Evolutionary conservation across 2,888 invertebrate genomes (phyloP).

Genomic region (Philereme transversata): DNA sequence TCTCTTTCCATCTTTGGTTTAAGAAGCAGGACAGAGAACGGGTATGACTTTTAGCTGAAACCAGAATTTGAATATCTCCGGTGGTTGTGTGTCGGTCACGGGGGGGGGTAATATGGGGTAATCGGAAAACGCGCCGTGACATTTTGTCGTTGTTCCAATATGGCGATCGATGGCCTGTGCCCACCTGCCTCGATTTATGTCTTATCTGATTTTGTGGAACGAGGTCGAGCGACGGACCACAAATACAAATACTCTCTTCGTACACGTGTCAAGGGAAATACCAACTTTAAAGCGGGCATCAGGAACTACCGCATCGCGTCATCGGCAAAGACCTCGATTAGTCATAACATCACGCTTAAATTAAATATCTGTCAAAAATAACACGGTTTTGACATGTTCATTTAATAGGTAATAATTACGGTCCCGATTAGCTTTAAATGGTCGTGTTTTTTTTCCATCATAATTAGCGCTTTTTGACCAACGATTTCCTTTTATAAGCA

Average conservation of each 20-base stretch:
- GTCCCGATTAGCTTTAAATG: too few relatives aligned
- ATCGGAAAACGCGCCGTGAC: constrained; percentile 45
- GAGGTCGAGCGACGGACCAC: constrained; percentile 60
- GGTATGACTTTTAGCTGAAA: constrained; percentile 6
- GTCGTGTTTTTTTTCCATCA: too few relatives aligned
- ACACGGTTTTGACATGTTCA: too few relatives aligned
- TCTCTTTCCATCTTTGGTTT: constrained; percentile 39
- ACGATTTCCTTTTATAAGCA: too few relatives aligned
- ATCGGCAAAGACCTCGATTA: constrained; percentile 13
- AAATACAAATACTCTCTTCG: constrained; percentile 28
- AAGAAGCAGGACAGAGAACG: constrained; percentile 30
- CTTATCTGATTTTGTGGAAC: constrained; percentile 70
- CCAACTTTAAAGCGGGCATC: constrained; percentile 16
- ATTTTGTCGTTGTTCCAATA: constrained; percentile 49
- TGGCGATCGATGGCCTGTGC: constrained; percentile 54
- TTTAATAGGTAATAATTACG: too few relatives aligned
- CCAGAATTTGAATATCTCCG: constrained; percentile 12
- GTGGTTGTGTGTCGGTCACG: neutral
- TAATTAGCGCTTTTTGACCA: too few relatives aligned
- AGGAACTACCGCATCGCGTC: constrained; percentile 18
- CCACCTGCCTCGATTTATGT: constrained; percentile 65
- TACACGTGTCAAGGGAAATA: constrained; percentile 39
- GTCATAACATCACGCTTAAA: constrained; percentile 1
- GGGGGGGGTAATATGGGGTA: constrained; percentile 29
- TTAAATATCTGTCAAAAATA: too few relatives aligned